Conservation (phyloP, 2,113 vertebrate species). For the Triplophysa siluroides region DNA sequence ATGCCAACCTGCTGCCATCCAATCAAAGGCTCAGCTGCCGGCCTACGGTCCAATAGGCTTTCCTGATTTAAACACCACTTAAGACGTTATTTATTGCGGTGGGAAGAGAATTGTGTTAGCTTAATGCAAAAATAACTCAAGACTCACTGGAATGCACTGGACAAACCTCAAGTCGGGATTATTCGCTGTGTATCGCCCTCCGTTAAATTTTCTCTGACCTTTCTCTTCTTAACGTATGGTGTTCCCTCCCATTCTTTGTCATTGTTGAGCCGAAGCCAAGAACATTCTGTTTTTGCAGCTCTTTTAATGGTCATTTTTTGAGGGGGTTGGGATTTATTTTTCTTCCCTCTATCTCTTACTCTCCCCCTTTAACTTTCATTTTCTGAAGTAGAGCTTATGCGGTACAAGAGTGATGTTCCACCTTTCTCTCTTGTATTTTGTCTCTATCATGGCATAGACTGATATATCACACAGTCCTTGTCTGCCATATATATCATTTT, state of each 20-base stretch:
- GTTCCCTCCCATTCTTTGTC: slow-evolving; percentile 69
- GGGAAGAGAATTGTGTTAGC: neutral
- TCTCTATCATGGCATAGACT: neutral
- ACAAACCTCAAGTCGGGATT: neutral
- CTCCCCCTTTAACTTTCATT: slow-evolving; percentile 19
- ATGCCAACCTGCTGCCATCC: slow-evolving; percentile 39
- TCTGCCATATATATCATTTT: neutral
- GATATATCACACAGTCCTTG: neutral
- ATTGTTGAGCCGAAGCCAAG: slow-evolving; percentile 75
- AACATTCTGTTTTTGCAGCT: slow-evolving; percentile 77
- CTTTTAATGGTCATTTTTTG: slow-evolving; percentile 74
- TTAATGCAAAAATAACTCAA: slow-evolving; percentile 21
- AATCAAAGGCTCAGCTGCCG: slow-evolving; percentile 27
- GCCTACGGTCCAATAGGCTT: slow-evolving; percentile 20
- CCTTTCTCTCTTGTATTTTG: neutral
- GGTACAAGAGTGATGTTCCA: slow-evolving; percentile 62
- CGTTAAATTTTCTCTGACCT: neutral
- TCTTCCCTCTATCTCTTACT: slow-evolving; percentile 3
- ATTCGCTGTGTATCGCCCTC: slow-evolving; percentile 26
- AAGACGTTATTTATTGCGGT: neutral
- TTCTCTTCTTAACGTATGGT: slow-evolving; percentile 67
- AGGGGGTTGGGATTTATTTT: slow-evolving; percentile 46
- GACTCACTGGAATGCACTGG: neutral
- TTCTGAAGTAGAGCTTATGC: slow-evolving; percentile 58
- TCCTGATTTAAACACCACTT: slow-evolving; percentile 10